Percentiles rank a stretch among this genome's conserved stretches.
Conservation (phyloP, 2,888 invertebrate genomes). For the Sericinus montela region DNA sequence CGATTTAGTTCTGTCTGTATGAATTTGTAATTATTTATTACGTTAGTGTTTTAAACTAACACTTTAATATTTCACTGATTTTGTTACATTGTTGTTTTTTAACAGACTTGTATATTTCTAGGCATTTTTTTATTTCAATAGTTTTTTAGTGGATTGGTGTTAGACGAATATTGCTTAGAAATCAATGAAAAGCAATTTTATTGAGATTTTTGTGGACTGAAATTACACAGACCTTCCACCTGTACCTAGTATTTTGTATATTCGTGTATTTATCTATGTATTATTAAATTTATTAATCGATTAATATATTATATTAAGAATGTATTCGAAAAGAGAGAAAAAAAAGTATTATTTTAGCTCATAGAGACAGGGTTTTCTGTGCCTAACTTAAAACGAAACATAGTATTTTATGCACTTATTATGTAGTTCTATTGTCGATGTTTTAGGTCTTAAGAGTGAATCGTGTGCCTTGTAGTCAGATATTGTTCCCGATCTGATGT, state of each 20-base stretch:
- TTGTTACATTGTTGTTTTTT: too few relatives aligned
- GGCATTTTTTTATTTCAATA: too few relatives aligned
- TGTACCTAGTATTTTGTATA: slow-evolving; percentile 8
- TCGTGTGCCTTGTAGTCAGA: slow-evolving; percentile 62
- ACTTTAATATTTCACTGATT: too few relatives aligned
- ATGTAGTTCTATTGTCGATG: not conserved
- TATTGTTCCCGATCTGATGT: slow-evolving; percentile 60
- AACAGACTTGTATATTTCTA: too few relatives aligned
- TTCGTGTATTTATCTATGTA: slow-evolving; percentile 11
- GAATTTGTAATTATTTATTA: too few relatives aligned
- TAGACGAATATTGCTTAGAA: too few relatives aligned
- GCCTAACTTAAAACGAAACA: not conserved
- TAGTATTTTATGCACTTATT: not conserved
- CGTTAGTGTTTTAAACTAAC: too few relatives aligned
- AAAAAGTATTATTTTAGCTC: slow-evolving; percentile 10
- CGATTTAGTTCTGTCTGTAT: too few relatives aligned
- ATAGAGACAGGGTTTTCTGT: slow-evolving; percentile 10
- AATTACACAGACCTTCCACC: not conserved
- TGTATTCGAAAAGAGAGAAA: slow-evolving; percentile 2
- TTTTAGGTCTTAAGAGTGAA: slow-evolving; percentile 14
- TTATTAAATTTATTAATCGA: slow-evolving; percentile 5
- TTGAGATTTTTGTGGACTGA: not conserved
- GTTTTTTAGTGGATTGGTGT: too few relatives aligned
- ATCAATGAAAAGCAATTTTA: not conserved
- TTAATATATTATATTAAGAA: not conserved